Percentiles rank a stretch among this genome's conserved stretches.
Evolutionary conservation across 2,888 invertebrate genomes (phyloP).

Genomic region (Eledone cirrhosa): DNA sequence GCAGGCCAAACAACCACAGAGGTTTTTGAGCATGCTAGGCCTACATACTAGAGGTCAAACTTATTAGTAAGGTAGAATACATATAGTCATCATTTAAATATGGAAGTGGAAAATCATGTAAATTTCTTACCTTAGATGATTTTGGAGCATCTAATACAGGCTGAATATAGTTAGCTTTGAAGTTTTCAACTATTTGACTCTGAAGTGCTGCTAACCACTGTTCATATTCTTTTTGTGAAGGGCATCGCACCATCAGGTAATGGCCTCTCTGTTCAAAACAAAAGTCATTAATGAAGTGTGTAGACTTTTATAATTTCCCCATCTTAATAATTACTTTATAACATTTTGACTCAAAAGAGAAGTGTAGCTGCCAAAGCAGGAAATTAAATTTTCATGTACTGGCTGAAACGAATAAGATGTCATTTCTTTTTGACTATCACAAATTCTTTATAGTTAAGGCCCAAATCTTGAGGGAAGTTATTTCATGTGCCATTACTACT

Average conservation of each 20-base stretch:
- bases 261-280: conserved; percentile 67
- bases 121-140: conserved; percentile 50
- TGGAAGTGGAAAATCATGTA: background rate
- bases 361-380: background rate
- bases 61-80: too few species aligned
- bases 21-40: too few species aligned
- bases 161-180: conserved; percentile 68
- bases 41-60: too few species aligned
- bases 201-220: conserved; percentile 70
- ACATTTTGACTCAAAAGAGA: background rate
- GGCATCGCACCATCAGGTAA: conserved; percentile 69
- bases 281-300: background rate
- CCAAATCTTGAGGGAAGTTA: too few species aligned
- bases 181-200: conserved; percentile 69
- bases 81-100: background rate
- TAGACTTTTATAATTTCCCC: background rate
- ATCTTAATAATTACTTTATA: too few species aligned
- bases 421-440: too few species aligned
- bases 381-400: background rate
- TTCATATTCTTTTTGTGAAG: conserved; percentile 66
- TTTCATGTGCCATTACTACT: too few species aligned
- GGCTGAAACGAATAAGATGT: too few species aligned
- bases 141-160: conserved; percentile 63
- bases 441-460: too few species aligned
- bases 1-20: too few species aligned